Evolutionary conservation across 1,140 invertebrate genomes (phyloP).

Genomic region (Plutomurus gul): DNA sequence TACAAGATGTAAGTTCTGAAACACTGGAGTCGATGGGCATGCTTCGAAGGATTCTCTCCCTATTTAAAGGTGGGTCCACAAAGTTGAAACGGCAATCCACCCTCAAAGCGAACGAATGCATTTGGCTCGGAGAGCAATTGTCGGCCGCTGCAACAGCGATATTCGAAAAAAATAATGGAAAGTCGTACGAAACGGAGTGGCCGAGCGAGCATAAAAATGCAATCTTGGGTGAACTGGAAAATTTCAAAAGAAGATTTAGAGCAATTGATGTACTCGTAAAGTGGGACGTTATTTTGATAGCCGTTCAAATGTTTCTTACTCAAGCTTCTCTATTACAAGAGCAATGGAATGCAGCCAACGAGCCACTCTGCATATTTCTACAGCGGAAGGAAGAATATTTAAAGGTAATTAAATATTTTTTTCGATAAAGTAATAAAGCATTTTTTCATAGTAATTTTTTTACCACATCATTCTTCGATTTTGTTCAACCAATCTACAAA

Average conservation of each 20-base stretch:
- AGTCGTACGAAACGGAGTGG: neutral
- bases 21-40: neutral
- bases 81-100: too few species aligned
- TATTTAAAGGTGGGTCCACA: neutral
- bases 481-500: too few species aligned
- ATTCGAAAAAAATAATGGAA: neutral
- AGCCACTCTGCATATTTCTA: neutral
- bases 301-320: neutral
- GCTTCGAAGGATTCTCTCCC: neutral
- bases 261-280: neutral
- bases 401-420: too few species aligned
- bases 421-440: too few species aligned
- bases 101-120: neutral
- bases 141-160: neutral
- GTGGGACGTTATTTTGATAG: neutral
- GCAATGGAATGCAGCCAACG: neutral
- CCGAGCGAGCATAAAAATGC: neutral
- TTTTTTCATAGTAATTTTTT: too few species aligned
- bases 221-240: neutral
- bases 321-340: neutral
- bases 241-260: neutral
- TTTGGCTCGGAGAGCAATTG: neutral
- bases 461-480: too few species aligned
- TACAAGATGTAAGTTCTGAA: too few species aligned
- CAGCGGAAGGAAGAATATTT: neutral